Evolutionary conservation across 2,888 invertebrate genomes (phyloP).

Genomic region (Microdon myrmicae): DNA sequence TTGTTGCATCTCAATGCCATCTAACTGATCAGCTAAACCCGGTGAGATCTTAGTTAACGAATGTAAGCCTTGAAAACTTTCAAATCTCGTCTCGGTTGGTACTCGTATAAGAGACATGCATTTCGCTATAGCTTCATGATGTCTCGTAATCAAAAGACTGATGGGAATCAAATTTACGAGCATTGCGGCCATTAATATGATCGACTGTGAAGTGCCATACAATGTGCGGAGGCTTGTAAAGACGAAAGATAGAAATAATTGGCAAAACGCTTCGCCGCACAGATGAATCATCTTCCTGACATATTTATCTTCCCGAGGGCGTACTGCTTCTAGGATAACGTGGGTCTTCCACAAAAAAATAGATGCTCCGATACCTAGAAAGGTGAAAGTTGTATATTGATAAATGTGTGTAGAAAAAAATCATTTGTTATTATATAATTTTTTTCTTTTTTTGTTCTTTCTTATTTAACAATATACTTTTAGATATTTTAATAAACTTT

Average conservation of each 20-base stretch:
- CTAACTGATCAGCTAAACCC: conserved; percentile 61
- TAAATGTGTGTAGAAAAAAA: not conserved
- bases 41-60: conserved; percentile 59
- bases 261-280: conserved; percentile 66
- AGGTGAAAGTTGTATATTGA: not conserved
- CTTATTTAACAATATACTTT: conserved; percentile 1
- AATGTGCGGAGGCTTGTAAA: conserved; percentile 65
- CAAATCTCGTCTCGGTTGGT: conserved; percentile 60
- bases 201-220: conserved; percentile 64
- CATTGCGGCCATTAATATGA: conserved; percentile 63
- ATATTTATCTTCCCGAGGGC: conserved; percentile 65
- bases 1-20: conserved; percentile 62
- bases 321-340: conserved; percentile 64
- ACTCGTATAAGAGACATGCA: conserved; percentile 63
- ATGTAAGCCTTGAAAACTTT: conserved; percentile 55
- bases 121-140: conserved; percentile 63
- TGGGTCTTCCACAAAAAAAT: conserved; percentile 64
- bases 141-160: conserved; percentile 63
- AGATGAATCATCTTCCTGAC: conserved; percentile 65
- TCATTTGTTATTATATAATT: too few species aligned
- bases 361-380: conserved; percentile 63
- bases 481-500: too few species aligned
- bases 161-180: conserved; percentile 65
- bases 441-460: not conserved
- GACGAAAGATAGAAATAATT: conserved; percentile 65